Percentiles rank a stretch among this genome's conserved stretches.
Conservation (phyloP, 2,797 vertebrate genomes). For the Botia kubotai region DNA sequence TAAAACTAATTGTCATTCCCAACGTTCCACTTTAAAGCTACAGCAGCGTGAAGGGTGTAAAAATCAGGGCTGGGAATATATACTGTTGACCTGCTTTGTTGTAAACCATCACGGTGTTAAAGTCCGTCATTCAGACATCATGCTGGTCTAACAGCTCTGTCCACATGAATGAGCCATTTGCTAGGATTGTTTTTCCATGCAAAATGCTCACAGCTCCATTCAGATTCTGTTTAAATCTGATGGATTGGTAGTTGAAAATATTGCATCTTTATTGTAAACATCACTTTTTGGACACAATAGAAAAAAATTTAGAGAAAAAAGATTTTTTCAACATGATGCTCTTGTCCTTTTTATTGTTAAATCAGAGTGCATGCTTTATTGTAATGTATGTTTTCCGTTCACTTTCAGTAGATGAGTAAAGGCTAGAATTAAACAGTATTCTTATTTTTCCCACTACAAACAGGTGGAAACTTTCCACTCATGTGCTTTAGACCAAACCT, state of each 20-base stretch:
- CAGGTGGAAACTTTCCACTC: not conserved
- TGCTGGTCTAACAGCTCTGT: constrained; percentile 52
- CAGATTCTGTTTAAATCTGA: not conserved
- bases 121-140: constrained; percentile 28
- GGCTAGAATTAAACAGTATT: not conserved
- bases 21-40: not conserved
- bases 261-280: not conserved
- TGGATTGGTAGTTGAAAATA: too few relatives aligned
- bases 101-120: constrained; percentile 19
- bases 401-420: not conserved
- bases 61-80: constrained; percentile 9
- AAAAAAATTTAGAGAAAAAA: too few relatives aligned
- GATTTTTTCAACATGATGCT: too few relatives aligned
- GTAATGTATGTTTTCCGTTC: not conserved
- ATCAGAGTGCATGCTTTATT: not conserved
- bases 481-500: constrained; percentile 1
- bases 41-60: constrained; percentile 7
- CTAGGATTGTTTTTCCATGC: constrained; percentile 21
- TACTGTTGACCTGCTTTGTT: constrained; percentile 11
- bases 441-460: not conserved
- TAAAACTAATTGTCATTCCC: too few relatives aligned
- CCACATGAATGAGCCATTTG: constrained; percentile 58
- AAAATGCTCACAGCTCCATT: not conserved
- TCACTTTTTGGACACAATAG: not conserved
- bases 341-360: too few relatives aligned